Percentiles rank a stretch among this genome's conserved stretches.
phyloP scores from a whole-genome alignment of 2,113 vertebrate species.

The Cyanoramphus novaezelandiae region DNA sequence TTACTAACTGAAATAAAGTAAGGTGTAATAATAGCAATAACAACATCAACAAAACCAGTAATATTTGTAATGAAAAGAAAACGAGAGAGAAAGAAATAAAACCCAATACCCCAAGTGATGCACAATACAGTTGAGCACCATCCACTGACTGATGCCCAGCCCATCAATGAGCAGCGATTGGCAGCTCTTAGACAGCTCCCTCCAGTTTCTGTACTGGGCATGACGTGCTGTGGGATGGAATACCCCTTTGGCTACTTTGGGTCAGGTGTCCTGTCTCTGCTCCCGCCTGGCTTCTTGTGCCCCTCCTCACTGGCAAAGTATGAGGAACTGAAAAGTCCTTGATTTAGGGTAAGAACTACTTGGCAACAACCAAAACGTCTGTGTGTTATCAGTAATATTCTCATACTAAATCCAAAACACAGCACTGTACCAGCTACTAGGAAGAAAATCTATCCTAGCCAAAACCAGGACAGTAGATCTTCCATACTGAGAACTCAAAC shows the following conservation, averaged over 20 bases:
- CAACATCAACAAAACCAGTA: not conserved
- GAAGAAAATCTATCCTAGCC: not conserved
- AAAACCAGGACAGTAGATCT: not conserved
- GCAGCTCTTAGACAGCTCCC: not conserved
- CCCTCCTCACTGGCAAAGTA: not conserved
- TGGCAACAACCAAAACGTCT: not conserved
- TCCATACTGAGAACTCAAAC: not conserved
- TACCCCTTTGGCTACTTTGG: not conserved
- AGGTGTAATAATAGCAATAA: not conserved
- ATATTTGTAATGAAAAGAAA: not conserved
- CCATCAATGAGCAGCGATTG: not conserved
- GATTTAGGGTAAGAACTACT: not conserved
- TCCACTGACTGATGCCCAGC: not conserved
- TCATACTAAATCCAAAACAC: not conserved
- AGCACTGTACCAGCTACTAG: not conserved
- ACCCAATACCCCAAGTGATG: not conserved
- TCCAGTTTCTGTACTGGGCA: not conserved
- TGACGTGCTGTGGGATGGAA: not conserved
- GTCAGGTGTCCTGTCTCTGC: not conserved
- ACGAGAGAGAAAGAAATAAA: not conserved
- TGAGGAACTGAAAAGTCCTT: not conserved
- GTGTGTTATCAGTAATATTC: not conserved
- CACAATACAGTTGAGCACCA: not conserved
- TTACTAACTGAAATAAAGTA: not conserved
- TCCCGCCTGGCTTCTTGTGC: not conserved